Evolutionary conservation across 2,113 vertebrate genomes (phyloP).

Genomic region (Eonycteris spelaea): DNA sequence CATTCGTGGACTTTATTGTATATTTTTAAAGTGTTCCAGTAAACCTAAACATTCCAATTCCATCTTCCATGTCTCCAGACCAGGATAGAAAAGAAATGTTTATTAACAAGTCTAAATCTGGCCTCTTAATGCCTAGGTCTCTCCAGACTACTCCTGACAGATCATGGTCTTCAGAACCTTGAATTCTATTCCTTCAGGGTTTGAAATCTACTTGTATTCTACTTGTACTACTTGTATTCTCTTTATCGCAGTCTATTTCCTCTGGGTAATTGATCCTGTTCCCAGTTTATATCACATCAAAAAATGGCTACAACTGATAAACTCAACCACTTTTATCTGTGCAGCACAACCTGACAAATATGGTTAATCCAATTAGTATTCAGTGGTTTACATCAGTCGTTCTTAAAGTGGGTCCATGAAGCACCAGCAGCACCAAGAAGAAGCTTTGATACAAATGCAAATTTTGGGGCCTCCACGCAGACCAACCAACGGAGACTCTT

Average conservation of each 20-base stretch:
- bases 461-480: background rate
- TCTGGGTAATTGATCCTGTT: background rate
- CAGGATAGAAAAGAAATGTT: background rate
- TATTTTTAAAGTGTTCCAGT: conserved; percentile 35
- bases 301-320: background rate
- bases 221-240: background rate
- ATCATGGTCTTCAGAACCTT: background rate
- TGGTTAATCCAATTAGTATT: background rate
- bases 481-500: background rate
- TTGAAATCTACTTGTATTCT: background rate
- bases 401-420: background rate
- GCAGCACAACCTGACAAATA: background rate
- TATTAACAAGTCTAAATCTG: background rate
- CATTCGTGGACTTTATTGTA: conserved; percentile 4
- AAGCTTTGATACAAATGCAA: background rate
- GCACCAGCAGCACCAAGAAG: background rate
- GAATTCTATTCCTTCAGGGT: background rate
- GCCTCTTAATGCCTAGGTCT: background rate
- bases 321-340: background rate
- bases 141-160: background rate
- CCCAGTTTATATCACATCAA: background rate
- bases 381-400: background rate
- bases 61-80: background rate
- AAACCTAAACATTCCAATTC: background rate
- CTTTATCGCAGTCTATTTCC: background rate